Percentiles rank a stretch among this genome's conserved stretches.
phyloP scores from a whole-genome alignment of 2,113 vertebrate genomes.

The Hydrochoerus hydrochaeris region DNA sequence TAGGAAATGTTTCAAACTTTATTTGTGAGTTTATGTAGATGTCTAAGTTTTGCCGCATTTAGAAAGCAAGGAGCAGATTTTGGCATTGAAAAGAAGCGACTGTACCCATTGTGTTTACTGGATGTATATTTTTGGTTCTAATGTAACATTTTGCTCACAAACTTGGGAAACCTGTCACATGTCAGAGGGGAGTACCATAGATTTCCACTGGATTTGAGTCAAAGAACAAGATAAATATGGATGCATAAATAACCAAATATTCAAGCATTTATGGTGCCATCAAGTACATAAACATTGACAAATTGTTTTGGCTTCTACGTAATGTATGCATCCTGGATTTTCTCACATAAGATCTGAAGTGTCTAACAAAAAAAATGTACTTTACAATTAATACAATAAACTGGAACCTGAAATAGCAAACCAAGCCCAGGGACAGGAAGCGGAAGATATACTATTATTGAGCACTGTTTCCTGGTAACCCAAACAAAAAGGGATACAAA shows the following conservation, averaged over 20 bases:
- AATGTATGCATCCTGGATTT: not conserved
- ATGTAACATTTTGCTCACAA: not conserved
- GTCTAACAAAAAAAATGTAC: not conserved
- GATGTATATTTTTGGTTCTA: not conserved
- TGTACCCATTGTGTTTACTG: not conserved
- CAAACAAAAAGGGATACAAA: constrained; percentile 39
- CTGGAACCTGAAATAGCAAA: constrained; percentile 45
- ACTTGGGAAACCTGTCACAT: not conserved
- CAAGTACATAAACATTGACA: not conserved
- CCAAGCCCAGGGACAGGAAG: not conserved
- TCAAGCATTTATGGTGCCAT: not conserved
- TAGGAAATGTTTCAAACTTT: not conserved
- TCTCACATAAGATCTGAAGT: not conserved
- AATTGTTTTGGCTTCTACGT: not conserved
- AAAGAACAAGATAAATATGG: not conserved
- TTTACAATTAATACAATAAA: constrained; percentile 44
- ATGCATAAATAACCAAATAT: not conserved
- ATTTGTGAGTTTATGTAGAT: not conserved
- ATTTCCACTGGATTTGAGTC: not conserved
- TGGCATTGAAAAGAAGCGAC: not conserved
- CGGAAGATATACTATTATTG: not conserved
- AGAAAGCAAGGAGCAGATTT: not conserved
- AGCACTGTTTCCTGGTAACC: constrained; percentile 42
- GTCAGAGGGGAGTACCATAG: not conserved
- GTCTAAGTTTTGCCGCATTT: not conserved